Percentiles rank a stretch among this genome's conserved stretches.
These are phyloP conservation scores for Hippocampus comes DNA, from an alignment of 2,113 vertebrate genomes.

Conservation along the genomic window DNA sequence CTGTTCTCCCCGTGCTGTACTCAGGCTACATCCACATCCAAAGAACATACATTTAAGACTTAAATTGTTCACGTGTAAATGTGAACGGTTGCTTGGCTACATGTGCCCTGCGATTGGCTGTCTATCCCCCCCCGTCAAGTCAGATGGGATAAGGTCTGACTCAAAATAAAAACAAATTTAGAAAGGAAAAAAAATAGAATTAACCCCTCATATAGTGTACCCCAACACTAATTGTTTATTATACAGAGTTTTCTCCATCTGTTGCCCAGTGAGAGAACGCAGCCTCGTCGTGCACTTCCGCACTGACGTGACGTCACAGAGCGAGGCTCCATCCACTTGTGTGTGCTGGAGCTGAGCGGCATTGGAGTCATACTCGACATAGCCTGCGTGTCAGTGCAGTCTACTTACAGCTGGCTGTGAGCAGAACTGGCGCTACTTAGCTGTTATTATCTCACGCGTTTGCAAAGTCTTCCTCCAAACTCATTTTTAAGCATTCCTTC, in stretches of 20 bases:
- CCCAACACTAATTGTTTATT: background rate
- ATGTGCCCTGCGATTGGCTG: too few relatives aligned
- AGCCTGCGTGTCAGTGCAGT: slow-evolving; percentile 87
- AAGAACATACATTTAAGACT: too few relatives aligned
- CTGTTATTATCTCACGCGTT: slow-evolving; percentile 8
- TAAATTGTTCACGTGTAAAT: too few relatives aligned
- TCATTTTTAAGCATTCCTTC: background rate
- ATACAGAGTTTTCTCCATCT: background rate
- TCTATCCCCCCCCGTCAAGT: too few relatives aligned
- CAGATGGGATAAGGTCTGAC: too few relatives aligned
- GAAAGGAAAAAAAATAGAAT: background rate
- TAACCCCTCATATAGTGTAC: background rate
- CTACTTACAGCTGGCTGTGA: slow-evolving; percentile 91
- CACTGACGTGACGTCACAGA: background rate
- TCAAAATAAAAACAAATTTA: too few relatives aligned
- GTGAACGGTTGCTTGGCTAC: too few relatives aligned
- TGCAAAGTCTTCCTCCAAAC: slow-evolving; percentile 2
- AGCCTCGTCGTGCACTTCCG: background rate
- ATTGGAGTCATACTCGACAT: slow-evolving; percentile 73
- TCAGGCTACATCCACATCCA: too few relatives aligned
- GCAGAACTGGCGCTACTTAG: slow-evolving; percentile 67
- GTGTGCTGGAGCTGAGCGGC: slow-evolving; percentile 37
- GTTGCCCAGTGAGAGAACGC: background rate
- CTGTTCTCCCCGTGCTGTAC: background rate
- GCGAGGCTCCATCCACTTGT: slow-evolving; percentile 7